A percentile compares a stretch with the other conserved stretches of the same genome.
Conservation (phyloP, 2,797 vertebrate species). For the Vultur gryphus region DNA sequence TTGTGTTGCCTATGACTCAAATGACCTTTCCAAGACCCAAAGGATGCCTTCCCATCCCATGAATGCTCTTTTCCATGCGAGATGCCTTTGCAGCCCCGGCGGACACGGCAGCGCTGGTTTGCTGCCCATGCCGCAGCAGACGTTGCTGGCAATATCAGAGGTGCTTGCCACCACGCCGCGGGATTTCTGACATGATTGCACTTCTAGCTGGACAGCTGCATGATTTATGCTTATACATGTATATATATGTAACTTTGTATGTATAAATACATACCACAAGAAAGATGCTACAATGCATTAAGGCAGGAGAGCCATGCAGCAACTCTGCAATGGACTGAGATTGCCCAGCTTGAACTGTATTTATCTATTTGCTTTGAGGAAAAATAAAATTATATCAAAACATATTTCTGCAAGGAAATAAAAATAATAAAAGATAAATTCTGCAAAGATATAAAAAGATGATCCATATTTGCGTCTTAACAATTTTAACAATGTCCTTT, state of each 20-base stretch:
- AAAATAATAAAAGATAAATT: not conserved
- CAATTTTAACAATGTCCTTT: not conserved
- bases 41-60: not conserved
- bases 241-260: accelerated
- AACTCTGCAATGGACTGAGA: not conserved
- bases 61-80: accelerated
- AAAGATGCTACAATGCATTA: too few species aligned
- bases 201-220: not conserved
- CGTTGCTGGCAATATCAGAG: not conserved
- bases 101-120: too few species aligned
- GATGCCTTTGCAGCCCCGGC: not conserved
- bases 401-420: not conserved
- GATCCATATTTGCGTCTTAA: not conserved
- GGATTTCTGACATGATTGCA: not conserved
- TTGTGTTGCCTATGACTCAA: not conserved
- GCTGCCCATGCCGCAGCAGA: not conserved
- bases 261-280: not conserved
- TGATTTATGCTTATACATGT: not conserved
- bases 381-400: not conserved
- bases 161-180: not conserved
- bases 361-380: not conserved
- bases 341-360: not conserved
- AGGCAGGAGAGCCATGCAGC: not conserved
- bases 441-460: not conserved
- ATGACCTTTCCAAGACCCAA: not conserved